Conservation (phyloP, 2,888 invertebrate genomes). For the Trypoxylon attenuatum region DNA sequence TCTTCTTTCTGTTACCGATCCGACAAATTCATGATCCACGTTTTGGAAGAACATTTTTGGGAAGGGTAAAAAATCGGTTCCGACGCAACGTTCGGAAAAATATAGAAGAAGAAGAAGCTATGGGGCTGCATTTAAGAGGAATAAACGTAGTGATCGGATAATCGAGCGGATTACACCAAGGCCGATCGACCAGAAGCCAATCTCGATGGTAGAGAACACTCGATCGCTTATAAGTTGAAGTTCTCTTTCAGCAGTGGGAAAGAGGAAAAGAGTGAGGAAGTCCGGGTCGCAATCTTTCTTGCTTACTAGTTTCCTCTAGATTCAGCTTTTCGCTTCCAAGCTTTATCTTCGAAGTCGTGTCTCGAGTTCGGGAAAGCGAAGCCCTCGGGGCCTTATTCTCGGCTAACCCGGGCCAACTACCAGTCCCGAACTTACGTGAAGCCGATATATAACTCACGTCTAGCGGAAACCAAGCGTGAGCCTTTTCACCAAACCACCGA, state of each 20-base stretch:
- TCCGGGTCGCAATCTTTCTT: background rate
- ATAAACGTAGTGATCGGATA: slow-evolving; percentile 3
- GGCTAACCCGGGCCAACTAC: background rate
- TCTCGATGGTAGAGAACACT: background rate
- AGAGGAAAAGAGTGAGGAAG: too few species aligned
- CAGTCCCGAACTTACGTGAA: slow-evolving; percentile 3
- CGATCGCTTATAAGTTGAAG: slow-evolving; percentile 14
- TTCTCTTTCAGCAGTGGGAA: background rate
- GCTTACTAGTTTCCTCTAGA: background rate
- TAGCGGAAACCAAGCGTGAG: background rate
- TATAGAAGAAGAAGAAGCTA: background rate
- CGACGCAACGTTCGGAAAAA: background rate
- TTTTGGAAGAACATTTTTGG: too few species aligned
- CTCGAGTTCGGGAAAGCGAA: slow-evolving; percentile 1
- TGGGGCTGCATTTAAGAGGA: background rate
- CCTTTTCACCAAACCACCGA: background rate
- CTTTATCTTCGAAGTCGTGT: background rate
- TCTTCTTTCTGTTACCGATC: too few species aligned
- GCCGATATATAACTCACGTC: background rate
- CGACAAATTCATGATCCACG: too few species aligned
- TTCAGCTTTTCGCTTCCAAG: background rate
- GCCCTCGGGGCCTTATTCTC: background rate
- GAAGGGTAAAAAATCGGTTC: background rate
- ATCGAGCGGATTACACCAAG: slow-evolving; percentile 17
- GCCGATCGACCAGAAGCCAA: slow-evolving; percentile 4